Evolutionary conservation across 2,888 invertebrate species (phyloP), one percentile per base, ranked within the genome.

Genomic region (Pocota personata): DNA sequence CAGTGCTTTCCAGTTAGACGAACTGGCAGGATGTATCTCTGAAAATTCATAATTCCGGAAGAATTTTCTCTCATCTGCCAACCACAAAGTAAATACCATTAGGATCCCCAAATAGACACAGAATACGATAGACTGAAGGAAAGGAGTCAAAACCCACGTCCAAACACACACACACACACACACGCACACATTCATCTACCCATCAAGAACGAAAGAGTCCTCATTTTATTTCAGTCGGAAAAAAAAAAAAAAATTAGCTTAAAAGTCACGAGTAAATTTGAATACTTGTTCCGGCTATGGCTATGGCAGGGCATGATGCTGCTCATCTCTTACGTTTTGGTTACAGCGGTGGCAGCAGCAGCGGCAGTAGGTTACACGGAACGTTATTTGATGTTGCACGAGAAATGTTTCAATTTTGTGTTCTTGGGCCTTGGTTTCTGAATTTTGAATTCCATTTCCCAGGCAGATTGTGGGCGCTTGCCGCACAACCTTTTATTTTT

Each of bases 21-120:
- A 35, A n/a, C 3, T n/a, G 6, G 4, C 52, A 35, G 16, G 32
- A 24, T 19, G 5, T 30, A 19, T 55, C 55, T 55, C 10, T 27
- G 40, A 62, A 71, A 79, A 57, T 79, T 71, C 64, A 71, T 72
- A 62, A 78, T 62, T 71, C 78, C 43, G 40, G 32, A 64, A 64
- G 64, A 64, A 57, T 72, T 40, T 57, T 27, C 58, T 64, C 37
- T 57, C 78, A 64, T 72, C 57, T 64, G 16, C 32, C 19, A 55
- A 37, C 78, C 71, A 46, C 71, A 72, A 64, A 64, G 64, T 64
- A 79, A 79, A 79, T 64, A 79, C 78, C 71, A 79, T 79, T 79
- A 79, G 64, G 46, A 64, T 72, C 55, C 37, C 60, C 78, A 79
- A 79, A 79, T 72, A 79, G 71, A 79, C 64, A 64, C 16, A 30